Base-by-base conservation (phyloP, 2,113 vertebrate genomes). In the Sapajus apella region DNA sequence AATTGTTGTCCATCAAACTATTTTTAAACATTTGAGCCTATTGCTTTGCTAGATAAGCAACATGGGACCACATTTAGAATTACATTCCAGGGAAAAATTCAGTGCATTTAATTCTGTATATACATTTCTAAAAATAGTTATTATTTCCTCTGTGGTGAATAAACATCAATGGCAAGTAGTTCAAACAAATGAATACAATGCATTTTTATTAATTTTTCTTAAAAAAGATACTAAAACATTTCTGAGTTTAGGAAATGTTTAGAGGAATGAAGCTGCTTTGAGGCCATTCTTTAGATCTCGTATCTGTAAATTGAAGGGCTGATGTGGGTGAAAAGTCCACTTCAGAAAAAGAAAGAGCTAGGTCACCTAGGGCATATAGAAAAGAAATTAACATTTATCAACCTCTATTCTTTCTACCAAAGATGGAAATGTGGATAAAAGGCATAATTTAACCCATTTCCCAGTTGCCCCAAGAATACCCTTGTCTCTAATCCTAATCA, bases 21-120 rank as follows among this genome's bases (percentile, higher is more conserved):
- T 72, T 97, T 96, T 96, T 92, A 77, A 96, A 88, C n/a, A 82
- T 73, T 75, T 61, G n/a, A 45, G 18, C 40, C 45, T 40, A 37
- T 94, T 58, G 40, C 37, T 92, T 96, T 68, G 17, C 32, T 94
- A 90, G 58, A 66, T 88, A 90, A 97, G 52, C 37, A 64, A 23
- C 47, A 52, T 35, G 68, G 27, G 52, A 76, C 50, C 72, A 5
- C 12, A 85, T 82, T 23, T 80, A 14, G 30, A 75, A 50, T 92
- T 90, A 9, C 20, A 40, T 13, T 87, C 8, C 27, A 96, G 85
- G 7, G 73, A 85, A 45, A 89, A 82, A 20, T 8, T 91, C 40
- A 64, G n/a, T 25, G 40, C 80, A 92, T 12, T 94, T 84, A 70
- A 68, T 87, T 90, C 35, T 66, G 16, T 64, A 56, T 30, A 40